A percentile compares a stretch with the other conserved stretches of the same genome.
phyloP scores from a whole-genome alignment of 2,888 invertebrate genomes.

The Drosophila paracracens region DNA sequence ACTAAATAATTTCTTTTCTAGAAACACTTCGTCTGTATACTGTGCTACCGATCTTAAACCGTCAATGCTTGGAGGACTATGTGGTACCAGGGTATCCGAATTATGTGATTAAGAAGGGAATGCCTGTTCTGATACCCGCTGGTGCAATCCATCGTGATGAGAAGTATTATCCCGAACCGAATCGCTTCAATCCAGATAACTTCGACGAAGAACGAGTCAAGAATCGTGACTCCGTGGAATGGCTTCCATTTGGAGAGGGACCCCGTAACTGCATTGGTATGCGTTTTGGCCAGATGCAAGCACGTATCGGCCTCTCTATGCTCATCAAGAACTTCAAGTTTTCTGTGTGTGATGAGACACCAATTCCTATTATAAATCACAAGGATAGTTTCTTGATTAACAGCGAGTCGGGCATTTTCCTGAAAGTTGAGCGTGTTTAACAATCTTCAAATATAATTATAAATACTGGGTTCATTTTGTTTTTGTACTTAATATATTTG shows the following conservation, averaged over 20 bases:
- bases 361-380: conserved; percentile 70
- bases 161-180: conserved; percentile 87
- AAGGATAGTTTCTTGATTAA: conserved; percentile 58
- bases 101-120: conserved; percentile 86
- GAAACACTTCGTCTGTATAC: conserved; percentile 87
- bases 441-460: neutral
- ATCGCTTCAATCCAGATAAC: conserved; percentile 87
- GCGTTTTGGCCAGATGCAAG: conserved; percentile 83
- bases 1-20: conserved; percentile 8
- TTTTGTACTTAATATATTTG: neutral
- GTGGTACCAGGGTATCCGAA: conserved; percentile 85
- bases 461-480: neutral
- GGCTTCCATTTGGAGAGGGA: conserved; percentile 83
- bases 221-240: conserved; percentile 84
- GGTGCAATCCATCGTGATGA: conserved; percentile 87
- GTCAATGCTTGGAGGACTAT: conserved; percentile 86
- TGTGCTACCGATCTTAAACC: conserved; percentile 86
- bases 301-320: conserved; percentile 72
- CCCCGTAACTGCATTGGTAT: conserved; percentile 83
- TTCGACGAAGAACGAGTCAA: conserved; percentile 87
- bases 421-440: neutral
- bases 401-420: conserved; percentile 64
- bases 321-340: conserved; percentile 78
- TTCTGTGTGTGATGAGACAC: conserved; percentile 65
- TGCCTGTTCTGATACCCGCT: conserved; percentile 86